Conservation (phyloP, 2,797 vertebrate genomes). For the Austrolebias charrua region DNA sequence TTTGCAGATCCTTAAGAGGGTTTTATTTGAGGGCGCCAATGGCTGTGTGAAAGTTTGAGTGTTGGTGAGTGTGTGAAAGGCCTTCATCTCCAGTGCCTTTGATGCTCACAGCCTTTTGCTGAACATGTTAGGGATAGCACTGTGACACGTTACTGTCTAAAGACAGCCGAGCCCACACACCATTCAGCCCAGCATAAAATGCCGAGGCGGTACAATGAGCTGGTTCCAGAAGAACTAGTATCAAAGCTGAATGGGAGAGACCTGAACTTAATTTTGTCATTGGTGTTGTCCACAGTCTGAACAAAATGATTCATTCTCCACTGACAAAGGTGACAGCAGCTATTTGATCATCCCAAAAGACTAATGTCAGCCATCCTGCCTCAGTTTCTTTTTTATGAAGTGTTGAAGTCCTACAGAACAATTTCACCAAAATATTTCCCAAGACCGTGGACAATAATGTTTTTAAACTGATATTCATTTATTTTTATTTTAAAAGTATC, state of each 20-base stretch:
- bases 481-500: too few relatives aligned
- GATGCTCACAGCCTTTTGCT: slow-evolving; percentile 28
- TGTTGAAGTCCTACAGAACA: too few relatives aligned
- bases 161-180: background rate
- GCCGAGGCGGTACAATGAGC: slow-evolving; percentile 27
- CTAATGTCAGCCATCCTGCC: background rate
- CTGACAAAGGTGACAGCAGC: background rate
- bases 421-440: too few relatives aligned
- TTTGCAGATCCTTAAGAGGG: slow-evolving; percentile 5
- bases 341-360: background rate
- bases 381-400: background rate
- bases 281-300: background rate
- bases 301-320: background rate
- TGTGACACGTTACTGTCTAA: background rate
- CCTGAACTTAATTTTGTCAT: background rate
- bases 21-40: slow-evolving; percentile 1
- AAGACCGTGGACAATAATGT: too few relatives aligned
- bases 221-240: slow-evolving; percentile 3
- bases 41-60: slow-evolving; percentile 7
- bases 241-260: slow-evolving; percentile 16
- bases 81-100: slow-evolving; percentile 48
- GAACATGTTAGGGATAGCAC: background rate
- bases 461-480: too few relatives aligned
- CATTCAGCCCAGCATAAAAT: slow-evolving; percentile 29
- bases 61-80: slow-evolving; percentile 13